These are phyloP conservation scores for Pogonomyrmex californicus DNA, from an alignment of 1,140 invertebrate genomes.

Conservation along the genomic window DNA sequence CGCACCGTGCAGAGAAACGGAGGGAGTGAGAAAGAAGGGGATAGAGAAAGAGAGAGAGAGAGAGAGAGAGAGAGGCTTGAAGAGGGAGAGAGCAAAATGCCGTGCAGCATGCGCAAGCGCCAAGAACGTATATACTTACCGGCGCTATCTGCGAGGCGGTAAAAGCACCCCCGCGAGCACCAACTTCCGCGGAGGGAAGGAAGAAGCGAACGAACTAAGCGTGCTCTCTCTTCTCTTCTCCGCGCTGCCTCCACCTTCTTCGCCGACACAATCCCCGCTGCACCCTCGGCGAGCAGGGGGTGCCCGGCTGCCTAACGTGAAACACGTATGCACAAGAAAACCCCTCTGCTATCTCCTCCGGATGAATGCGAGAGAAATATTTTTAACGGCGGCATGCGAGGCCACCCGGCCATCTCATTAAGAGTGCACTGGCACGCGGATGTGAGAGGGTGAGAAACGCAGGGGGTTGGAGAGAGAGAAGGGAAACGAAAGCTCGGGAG, in stretches of 20 bases:
- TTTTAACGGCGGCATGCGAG: conserved; percentile 67
- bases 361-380: conserved; percentile 63
- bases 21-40: not conserved
- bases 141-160: conserved; percentile 76
- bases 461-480: not conserved
- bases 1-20: not conserved
- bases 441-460: conserved; percentile 6
- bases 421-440: conserved; percentile 31
- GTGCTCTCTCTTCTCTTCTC: not conserved
- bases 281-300: conserved; percentile 59
- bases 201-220: conserved; percentile 62
- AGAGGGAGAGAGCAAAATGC: conserved; percentile 47
- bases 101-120: conserved; percentile 73
- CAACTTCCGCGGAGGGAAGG: conserved; percentile 74
- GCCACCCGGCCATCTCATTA: conserved; percentile 67
- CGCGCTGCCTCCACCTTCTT: not conserved
- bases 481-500: not conserved
- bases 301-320: conserved; percentile 55
- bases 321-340: conserved; percentile 66
- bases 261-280: conserved; percentile 26
- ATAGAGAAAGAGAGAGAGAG: conserved; percentile 1
- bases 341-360: conserved; percentile 46
- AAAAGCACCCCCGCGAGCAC: conserved; percentile 77
- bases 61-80: conserved; percentile 25
- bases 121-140: conserved; percentile 75